Evolutionary conservation across 2,888 invertebrate species (phyloP), one percentile per base, ranked within the genome.

Genomic region (Oegoconia quadripuncta): DNA sequence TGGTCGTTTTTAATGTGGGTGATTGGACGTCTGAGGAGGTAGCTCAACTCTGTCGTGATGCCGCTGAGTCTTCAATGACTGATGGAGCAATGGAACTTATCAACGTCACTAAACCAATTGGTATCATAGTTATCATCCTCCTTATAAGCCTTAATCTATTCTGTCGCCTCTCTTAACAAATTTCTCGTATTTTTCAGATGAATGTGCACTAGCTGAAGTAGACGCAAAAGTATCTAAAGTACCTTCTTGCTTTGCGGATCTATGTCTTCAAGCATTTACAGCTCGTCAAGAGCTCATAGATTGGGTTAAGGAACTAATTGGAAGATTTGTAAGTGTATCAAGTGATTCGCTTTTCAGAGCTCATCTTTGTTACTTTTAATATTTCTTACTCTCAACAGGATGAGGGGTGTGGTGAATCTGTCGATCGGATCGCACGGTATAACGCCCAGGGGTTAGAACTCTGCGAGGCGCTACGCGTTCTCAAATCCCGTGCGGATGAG

Each of bases 201-300:
- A 84, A 46, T 46, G 54, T 38, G 46, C 57, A 34, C 48, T 86
- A 18, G 56, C 59, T 7, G 77, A 81, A 37, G 49, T 84, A 16
- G 73, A 76, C 39, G 44, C 54, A 14, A 78, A 74, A 50, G 64
- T 78, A 13, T 37, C 60, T 16, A 69, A 64, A 31, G 59, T 86
- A 13, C 83, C 86, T 3, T 50, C 56, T n/a, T 60, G 57, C 37
- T 84, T 86, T 59, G 74, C 81, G 6, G 74, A 84, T 42, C 53
- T 87, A 30, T 87, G 86, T 42, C 56, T 86, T 22, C 76, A 80
- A 52, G 80, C 83, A 40, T 77, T 83, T 46, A 64, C 74, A 1
- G 66, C 74, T 4, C 75, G 86, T 1, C 84, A 86, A 56, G 84
- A 87, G 56, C 59, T 87, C 8, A 77, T 86, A 41, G 83, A 86